Conservation (phyloP, 2,888 invertebrate genomes). For the Caenorhabditis becei region DNA sequence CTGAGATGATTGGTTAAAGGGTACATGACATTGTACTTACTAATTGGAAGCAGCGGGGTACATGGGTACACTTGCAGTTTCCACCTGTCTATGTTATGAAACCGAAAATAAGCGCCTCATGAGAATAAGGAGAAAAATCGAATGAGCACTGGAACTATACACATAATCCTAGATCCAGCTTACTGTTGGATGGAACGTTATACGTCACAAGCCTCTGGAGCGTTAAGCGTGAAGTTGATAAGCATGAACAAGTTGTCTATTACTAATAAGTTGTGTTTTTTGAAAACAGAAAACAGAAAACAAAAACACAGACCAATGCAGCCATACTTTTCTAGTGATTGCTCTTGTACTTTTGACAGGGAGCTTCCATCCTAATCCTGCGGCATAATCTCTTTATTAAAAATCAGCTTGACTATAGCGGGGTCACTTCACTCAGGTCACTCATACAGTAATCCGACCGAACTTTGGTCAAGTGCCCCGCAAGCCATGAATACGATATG, state of each 20-base stretch:
- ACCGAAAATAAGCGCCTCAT: neutral
- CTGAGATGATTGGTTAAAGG: neutral
- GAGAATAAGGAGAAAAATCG: neutral
- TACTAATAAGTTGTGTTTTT: no score
- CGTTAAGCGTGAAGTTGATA: no score
- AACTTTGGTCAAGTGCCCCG: slow-evolving; percentile 41
- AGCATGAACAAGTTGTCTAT: no score
- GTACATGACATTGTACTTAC: neutral
- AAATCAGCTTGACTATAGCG: neutral
- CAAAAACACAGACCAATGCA: no score
- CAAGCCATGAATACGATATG: slow-evolving; percentile 46
- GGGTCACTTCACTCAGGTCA: neutral
- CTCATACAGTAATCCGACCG: slow-evolving; percentile 16
- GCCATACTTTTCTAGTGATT: neutral
- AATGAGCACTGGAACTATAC: no score
- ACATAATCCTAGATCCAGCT: no score
- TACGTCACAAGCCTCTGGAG: no score
- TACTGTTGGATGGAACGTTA: no score
- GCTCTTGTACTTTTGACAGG: no score
- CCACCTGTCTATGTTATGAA: neutral
- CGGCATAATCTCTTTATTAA: slow-evolving; percentile 44
- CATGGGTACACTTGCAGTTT: neutral
- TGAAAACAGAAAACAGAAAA: no score
- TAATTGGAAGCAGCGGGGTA: neutral
- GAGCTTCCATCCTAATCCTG: no score